phyloP scores from a whole-genome alignment of 2,888 invertebrate genomes.

The Eupithecia tripunctaria region DNA sequence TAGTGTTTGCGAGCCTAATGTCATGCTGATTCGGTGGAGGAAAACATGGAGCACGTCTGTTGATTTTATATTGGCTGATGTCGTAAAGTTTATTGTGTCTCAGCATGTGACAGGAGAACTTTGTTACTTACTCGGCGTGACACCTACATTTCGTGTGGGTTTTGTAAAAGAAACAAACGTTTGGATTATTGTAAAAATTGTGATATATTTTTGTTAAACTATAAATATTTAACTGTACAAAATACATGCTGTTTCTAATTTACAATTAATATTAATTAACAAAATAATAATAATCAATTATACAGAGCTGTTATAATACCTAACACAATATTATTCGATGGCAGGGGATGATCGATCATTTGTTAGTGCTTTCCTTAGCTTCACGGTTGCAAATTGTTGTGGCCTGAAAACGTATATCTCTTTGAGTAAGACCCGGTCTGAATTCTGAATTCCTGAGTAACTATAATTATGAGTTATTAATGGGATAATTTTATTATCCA shows the following conservation, averaged over 20 bases:
- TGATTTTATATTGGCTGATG: constrained; percentile 28
- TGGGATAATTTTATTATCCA: background rate
- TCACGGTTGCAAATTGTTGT: constrained; percentile 94
- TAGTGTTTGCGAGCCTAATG: constrained; percentile 38
- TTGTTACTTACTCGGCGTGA: constrained; percentile 5
- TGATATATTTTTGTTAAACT: constrained; percentile 85
- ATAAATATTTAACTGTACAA: constrained; percentile 85
- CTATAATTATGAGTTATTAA: background rate
- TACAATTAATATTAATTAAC: constrained; percentile 81
- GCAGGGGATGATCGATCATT: constrained; percentile 94
- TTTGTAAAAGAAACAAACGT: constrained; percentile 54
- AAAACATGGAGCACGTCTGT: constrained; percentile 35
- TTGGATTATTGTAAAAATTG: constrained; percentile 80
- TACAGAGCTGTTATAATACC: constrained; percentile 50
- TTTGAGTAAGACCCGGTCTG: constrained; percentile 6
- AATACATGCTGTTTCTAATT: constrained; percentile 82
- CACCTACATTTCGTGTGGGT: background rate
- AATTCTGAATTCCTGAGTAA: background rate
- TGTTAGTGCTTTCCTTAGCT: constrained; percentile 93
- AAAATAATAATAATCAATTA: constrained; percentile 69
- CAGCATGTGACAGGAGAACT: constrained; percentile 20
- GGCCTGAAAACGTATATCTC: constrained; percentile 85
- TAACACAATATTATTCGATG: constrained; percentile 80
- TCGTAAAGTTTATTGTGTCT: constrained; percentile 29
- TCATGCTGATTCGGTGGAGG: constrained; percentile 37